Conservation (phyloP, 2,797 vertebrate species). For the Morus bassanus region DNA sequence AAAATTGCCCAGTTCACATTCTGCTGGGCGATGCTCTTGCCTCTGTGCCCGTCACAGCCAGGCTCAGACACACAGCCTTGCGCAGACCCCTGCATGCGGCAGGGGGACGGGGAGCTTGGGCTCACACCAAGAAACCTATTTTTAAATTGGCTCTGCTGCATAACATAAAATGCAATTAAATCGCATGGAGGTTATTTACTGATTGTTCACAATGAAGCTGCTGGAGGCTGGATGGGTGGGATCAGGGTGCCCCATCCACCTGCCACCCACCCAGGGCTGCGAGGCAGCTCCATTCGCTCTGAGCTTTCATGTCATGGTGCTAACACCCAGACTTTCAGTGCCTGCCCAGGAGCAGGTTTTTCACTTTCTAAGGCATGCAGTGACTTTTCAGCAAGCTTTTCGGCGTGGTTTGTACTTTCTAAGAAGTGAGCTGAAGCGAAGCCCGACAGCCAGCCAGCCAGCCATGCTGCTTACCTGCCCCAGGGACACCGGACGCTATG, state of each 20-base stretch:
- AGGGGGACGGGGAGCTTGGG: neutral
- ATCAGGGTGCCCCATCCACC: neutral
- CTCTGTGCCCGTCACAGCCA: neutral
- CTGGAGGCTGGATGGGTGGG: neutral
- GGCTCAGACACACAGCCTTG: neutral
- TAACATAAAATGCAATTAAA: neutral
- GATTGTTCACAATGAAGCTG: neutral
- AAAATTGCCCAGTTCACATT: neutral
- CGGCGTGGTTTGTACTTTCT: slow-evolving; percentile 10
- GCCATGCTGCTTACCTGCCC: neutral
- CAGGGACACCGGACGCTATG: accelerated
- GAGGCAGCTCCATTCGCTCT: accelerated
- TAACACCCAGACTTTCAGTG: neutral
- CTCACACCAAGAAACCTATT: neutral
- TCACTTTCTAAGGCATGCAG: neutral
- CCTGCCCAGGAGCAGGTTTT: neutral
- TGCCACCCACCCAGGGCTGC: accelerated
- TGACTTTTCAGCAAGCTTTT: neutral
- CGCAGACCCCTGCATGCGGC: neutral
- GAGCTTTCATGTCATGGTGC: accelerated
- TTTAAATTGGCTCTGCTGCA: neutral
- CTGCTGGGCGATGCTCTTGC: neutral
- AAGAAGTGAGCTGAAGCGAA: slow-evolving; percentile 30
- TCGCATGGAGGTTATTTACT: neutral
- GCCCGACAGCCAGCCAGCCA: neutral